Conservation (phyloP, 2,797 vertebrate genomes). For the Catostomus latipinnis region DNA sequence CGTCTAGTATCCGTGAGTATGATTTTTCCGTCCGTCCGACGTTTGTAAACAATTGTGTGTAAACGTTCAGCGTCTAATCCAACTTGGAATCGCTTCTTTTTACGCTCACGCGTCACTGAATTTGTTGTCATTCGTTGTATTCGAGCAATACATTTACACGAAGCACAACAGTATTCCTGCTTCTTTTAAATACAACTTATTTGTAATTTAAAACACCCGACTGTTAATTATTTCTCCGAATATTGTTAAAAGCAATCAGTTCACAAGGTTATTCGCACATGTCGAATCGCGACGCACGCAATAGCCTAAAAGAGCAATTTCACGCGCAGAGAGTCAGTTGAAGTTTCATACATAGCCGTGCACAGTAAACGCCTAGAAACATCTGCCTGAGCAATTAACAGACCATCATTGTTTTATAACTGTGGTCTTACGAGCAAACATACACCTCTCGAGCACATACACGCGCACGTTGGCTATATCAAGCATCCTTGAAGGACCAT, state of each 20-base stretch:
- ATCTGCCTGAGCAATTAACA: constrained; percentile 36
- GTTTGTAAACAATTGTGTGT: constrained; percentile 41
- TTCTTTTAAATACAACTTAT: constrained; percentile 28
- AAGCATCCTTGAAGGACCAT: constrained; percentile 34
- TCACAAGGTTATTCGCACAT: constrained; percentile 29
- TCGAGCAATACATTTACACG: constrained; percentile 55
- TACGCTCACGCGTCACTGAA: constrained; percentile 4
- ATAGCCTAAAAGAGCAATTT: constrained; percentile 57
- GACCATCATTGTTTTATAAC: constrained; percentile 13
- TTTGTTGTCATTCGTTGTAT: constrained; percentile 48
- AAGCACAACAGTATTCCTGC: constrained; percentile 48
- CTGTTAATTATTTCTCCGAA: constrained; percentile 41
- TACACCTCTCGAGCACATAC: constrained; percentile 19
- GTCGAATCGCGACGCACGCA: constrained; percentile 48
- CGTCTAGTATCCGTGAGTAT: constrained; percentile 62
- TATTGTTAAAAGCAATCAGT: constrained; percentile 36
- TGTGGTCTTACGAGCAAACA: constrained; percentile 31
- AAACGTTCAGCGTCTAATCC: constrained; percentile 29
- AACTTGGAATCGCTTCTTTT: constrained; percentile 19
- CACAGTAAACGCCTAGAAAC: constrained; percentile 28
- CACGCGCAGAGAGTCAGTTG: constrained; percentile 19
- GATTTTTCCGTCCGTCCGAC: constrained; percentile 34
- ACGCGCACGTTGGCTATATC: constrained; percentile 27
- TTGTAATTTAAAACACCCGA: constrained; percentile 33
- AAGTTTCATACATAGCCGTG: constrained; percentile 38